Conservation (phyloP, 2,888 invertebrate genomes). For the Ophion ventricosus region DNA sequence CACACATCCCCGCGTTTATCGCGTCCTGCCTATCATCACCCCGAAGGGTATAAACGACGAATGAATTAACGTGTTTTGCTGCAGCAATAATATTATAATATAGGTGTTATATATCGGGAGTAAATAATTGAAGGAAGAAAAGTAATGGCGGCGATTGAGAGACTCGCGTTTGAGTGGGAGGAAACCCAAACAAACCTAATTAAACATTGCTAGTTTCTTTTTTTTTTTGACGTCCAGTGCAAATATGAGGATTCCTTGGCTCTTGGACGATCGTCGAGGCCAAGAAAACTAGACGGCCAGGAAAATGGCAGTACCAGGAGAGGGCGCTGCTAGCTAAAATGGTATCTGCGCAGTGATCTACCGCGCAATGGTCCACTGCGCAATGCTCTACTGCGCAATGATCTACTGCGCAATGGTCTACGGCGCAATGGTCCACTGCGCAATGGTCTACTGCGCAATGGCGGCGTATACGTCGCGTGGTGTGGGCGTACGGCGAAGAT, state of each 20-base stretch:
- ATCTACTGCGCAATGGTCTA: too few species aligned
- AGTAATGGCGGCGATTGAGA: constrained; percentile 68
- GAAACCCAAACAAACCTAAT: constrained; percentile 32
- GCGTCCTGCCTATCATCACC: constrained; percentile 61
- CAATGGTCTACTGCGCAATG: too few species aligned
- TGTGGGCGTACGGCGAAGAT: constrained; percentile 20
- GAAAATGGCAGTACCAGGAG: too few species aligned
- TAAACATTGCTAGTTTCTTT: constrained; percentile 38
- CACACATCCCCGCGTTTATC: constrained; percentile 53
- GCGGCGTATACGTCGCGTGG: not conserved
- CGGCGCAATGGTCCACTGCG: too few species aligned
- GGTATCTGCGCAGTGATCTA: too few species aligned
- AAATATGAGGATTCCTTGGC: not conserved
- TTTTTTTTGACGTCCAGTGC: constrained; percentile 43
- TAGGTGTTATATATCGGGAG: constrained; percentile 76
- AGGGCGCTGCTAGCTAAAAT: too few species aligned
- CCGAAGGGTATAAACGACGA: constrained; percentile 65
- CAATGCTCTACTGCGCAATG: too few species aligned
- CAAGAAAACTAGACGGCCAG: too few species aligned
- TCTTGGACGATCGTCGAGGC: not conserved
- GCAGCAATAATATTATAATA: constrained; percentile 84
- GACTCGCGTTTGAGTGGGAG: constrained; percentile 53
- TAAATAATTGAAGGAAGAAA: constrained; percentile 58
- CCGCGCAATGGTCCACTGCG: too few species aligned
- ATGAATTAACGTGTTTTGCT: constrained; percentile 80